Conservation (phyloP, 2,113 vertebrate genomes). For the Malaclemys terrapin region DNA sequence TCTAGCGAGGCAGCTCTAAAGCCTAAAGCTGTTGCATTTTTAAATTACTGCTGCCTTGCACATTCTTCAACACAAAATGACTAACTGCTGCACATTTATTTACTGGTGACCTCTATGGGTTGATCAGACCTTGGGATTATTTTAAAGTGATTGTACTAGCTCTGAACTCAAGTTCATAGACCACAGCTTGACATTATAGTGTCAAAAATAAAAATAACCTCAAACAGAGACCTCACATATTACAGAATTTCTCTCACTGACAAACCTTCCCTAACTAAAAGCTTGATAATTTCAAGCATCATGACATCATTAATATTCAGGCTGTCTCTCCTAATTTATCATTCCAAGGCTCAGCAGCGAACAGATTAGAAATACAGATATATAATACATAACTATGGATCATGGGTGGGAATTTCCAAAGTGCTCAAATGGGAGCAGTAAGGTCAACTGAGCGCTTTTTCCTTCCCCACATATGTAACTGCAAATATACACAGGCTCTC, state of each 20-base stretch:
- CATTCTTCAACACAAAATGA: slow-evolving; percentile 25
- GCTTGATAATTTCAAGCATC: neutral
- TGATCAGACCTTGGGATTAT: neutral
- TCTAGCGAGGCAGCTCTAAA: neutral
- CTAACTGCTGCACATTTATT: slow-evolving; percentile 44
- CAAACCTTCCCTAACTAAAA: slow-evolving; percentile 20
- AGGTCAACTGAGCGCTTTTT: neutral
- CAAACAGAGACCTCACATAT: neutral
- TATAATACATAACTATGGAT: neutral
- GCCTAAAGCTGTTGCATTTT: neutral
- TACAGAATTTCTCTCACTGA: slow-evolving; percentile 40
- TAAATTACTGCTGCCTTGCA: neutral
- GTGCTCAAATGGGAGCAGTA: neutral
- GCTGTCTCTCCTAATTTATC: neutral
- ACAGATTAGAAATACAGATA: neutral
- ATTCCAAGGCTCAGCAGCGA: neutral
- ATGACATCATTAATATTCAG: neutral
- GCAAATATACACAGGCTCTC: neutral
- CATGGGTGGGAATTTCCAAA: neutral
- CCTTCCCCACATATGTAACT: neutral
- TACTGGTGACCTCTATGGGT: neutral
- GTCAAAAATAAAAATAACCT: neutral
- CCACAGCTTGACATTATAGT: neutral
- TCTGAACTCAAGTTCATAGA: accelerated
- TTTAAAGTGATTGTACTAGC: neutral